Percentiles rank a stretch among this genome's conserved stretches.
phyloP scores from a whole-genome alignment of 2,797 vertebrate species.

The Acropternis orthonyx region DNA sequence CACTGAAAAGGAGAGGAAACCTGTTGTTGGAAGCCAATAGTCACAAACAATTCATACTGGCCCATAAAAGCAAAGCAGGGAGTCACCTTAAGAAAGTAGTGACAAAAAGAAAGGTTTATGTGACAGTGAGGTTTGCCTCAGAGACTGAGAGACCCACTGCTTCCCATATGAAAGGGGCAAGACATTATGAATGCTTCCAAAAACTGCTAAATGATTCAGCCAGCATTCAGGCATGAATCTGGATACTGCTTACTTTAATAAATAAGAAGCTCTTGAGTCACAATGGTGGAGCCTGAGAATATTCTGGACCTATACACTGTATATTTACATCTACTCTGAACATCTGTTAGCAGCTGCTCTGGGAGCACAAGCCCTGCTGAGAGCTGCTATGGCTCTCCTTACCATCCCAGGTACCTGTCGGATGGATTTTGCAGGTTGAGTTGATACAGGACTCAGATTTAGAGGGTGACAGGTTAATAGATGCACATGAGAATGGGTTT shows the following conservation, averaged over 20 bases:
- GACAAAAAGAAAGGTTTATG: background rate
- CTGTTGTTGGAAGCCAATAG: background rate
- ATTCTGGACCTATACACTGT: background rate
- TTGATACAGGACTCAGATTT: background rate
- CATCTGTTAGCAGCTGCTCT: background rate
- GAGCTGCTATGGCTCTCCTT: background rate
- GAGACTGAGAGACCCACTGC: background rate
- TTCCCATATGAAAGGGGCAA: rapidly evolving
- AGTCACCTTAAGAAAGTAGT: rapidly evolving
- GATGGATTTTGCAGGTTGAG: background rate
- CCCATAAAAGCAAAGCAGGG: background rate
- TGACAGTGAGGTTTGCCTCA: background rate
- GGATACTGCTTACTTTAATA: background rate
- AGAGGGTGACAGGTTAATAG: background rate
- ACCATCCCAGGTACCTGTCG: background rate
- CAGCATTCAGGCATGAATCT: background rate
- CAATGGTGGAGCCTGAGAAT: background rate
- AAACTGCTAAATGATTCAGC: background rate
- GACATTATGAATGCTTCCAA: background rate
- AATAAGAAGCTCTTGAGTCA: background rate
- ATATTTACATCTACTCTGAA: background rate
- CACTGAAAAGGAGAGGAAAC: background rate
- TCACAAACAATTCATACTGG: background rate
- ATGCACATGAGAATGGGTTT: background rate
- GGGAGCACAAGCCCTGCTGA: background rate